Percentiles rank a stretch among this genome's conserved stretches.
phyloP scores from a whole-genome alignment of 2,888 invertebrate genomes.

The Aphidoletes aphidimyza region DNA sequence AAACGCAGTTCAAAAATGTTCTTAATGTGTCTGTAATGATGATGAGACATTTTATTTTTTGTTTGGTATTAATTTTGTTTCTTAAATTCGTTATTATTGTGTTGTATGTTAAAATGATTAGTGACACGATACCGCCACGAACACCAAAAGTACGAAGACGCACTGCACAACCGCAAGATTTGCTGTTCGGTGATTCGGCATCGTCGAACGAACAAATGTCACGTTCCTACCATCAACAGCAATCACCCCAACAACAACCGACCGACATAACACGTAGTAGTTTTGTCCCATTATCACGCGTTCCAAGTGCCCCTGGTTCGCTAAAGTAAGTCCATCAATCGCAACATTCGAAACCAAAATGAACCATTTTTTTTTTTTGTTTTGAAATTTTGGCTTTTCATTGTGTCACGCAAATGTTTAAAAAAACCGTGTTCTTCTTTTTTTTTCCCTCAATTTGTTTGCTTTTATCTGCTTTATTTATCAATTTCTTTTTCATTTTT shows the following conservation, averaged over 20 bases:
- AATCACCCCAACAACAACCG: slow-evolving; percentile 60
- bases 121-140: slow-evolving; percentile 56
- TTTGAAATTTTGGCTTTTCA: neutral
- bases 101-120: slow-evolving; percentile 1
- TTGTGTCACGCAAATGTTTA: neutral
- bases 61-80: too few species aligned
- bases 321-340: slow-evolving; percentile 77
- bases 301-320: slow-evolving; percentile 82
- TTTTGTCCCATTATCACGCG: slow-evolving; percentile 69
- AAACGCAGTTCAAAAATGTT: too few species aligned
- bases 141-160: slow-evolving; percentile 72
- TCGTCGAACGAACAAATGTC: slow-evolving; percentile 60
- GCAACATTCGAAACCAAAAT: neutral
- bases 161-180: slow-evolving; percentile 76
- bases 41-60: too few species aligned
- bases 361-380: neutral
- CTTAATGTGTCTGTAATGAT: too few species aligned
- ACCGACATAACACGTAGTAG: slow-evolving; percentile 61
- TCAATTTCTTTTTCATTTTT: neutral
- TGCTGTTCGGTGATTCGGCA: slow-evolving; percentile 71
- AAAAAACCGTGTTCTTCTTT: neutral
- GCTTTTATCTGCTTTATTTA: neutral
- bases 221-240: slow-evolving; percentile 60
- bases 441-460: neutral
- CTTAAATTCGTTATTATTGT: neutral